Conservation (phyloP, 2,113 vertebrate species). For the Chauna torquata region DNA sequence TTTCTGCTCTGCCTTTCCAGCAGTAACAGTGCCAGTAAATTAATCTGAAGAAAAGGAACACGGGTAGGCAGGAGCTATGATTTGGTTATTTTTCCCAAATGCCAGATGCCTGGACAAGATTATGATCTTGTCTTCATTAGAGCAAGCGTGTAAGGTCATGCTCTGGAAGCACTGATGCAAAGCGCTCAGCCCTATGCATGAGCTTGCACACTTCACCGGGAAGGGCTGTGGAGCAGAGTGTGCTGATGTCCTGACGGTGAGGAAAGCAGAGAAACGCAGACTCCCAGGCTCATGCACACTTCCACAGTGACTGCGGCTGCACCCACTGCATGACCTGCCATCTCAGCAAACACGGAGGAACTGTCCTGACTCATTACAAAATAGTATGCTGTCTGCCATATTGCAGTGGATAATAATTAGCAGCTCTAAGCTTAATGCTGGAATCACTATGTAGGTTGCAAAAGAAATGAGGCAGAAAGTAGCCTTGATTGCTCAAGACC, state of each 20-base stretch:
- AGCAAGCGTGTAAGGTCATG: rapidly evolving
- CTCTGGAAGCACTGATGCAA: not conserved
- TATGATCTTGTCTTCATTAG: not conserved
- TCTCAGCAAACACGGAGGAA: not conserved
- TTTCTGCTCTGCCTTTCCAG: not conserved
- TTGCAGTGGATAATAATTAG: not conserved
- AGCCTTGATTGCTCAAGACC: not conserved
- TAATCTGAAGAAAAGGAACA: rapidly evolving
- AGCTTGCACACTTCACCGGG: rapidly evolving
- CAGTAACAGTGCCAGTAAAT: not conserved
- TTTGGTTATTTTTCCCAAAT: not conserved
- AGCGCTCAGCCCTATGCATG: rapidly evolving
- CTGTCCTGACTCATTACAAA: not conserved
- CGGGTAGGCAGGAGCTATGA: not conserved
- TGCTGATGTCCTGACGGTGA: not conserved
- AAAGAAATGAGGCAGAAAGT: conserved; percentile 14
- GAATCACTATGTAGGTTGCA: not conserved
- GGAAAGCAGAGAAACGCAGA: not conserved
- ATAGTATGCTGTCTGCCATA: not conserved
- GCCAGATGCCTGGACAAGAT: not conserved
- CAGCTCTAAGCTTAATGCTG: not conserved
- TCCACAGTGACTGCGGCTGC: not conserved
- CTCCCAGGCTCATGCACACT: rapidly evolving
- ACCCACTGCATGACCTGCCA: not conserved
- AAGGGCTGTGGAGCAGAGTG: rapidly evolving